Conservation (phyloP, 2,113 vertebrate genomes). For the Caranx melampygus region DNA sequence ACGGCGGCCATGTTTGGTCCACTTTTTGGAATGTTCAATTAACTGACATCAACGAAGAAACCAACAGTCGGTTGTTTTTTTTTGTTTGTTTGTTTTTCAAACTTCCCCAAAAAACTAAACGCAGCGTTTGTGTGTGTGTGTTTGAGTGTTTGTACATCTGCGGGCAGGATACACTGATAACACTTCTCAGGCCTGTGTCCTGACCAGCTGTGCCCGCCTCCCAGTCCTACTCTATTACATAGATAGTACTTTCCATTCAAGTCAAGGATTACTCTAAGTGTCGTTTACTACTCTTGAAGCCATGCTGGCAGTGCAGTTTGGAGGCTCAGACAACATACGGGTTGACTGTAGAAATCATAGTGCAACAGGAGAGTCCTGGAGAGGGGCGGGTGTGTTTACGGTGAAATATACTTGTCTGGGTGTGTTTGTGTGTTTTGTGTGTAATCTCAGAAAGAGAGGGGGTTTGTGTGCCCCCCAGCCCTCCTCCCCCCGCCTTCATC, state of each 20-base stretch:
- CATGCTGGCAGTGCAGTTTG: slow-evolving; percentile 77
- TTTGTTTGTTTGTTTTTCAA: neutral
- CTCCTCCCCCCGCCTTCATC: slow-evolving; percentile 7
- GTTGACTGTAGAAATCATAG: slow-evolving; percentile 71
- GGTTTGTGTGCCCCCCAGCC: slow-evolving; percentile 38
- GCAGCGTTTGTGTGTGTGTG: slow-evolving; percentile 62
- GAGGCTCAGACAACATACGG: slow-evolving; percentile 70
- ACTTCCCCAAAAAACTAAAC: neutral
- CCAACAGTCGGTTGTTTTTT: slow-evolving; percentile 66
- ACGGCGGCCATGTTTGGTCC: slow-evolving; percentile 62
- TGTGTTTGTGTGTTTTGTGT: slow-evolving; percentile 41
- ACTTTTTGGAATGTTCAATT: slow-evolving; percentile 80
- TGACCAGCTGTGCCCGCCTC: slow-evolving; percentile 32
- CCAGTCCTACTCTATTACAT: slow-evolving; percentile 53
- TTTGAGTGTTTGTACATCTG: slow-evolving; percentile 69
- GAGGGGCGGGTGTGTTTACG: slow-evolving; percentile 32
- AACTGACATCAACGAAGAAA: slow-evolving; percentile 76
- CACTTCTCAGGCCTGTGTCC: slow-evolving; percentile 39
- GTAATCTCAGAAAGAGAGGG: slow-evolving; percentile 55
- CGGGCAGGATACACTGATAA: slow-evolving; percentile 36
- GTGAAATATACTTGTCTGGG: slow-evolving; percentile 29
- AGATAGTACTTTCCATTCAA: slow-evolving; percentile 60
- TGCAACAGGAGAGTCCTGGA: slow-evolving; percentile 74
- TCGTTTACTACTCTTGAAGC: slow-evolving; percentile 69
- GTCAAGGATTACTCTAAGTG: slow-evolving; percentile 70